phyloP scores from a whole-genome alignment of 2,888 invertebrate species.

The Dermolepida albohirtum region DNA sequence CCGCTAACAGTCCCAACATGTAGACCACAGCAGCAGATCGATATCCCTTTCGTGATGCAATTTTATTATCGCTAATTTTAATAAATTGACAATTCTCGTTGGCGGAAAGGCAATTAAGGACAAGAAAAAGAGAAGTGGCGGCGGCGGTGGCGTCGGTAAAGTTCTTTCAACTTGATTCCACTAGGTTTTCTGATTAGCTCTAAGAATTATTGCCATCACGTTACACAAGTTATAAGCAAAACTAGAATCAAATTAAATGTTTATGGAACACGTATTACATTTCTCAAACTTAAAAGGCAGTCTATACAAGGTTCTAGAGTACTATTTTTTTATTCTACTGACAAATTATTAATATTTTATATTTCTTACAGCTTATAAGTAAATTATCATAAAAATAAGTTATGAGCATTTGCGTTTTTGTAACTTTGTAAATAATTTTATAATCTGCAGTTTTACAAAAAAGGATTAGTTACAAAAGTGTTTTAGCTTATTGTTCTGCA shows the following conservation, averaged over 20 bases:
- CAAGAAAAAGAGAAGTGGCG: constrained; percentile 14
- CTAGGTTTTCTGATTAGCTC: constrained; percentile 20
- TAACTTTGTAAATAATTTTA: too few relatives aligned
- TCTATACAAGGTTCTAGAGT: too few relatives aligned
- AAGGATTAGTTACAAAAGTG: too few relatives aligned
- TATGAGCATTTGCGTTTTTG: too few relatives aligned
- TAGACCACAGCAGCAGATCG: constrained; percentile 27
- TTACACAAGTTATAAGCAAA: not conserved
- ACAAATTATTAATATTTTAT: too few relatives aligned
- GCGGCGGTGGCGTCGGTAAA: not conserved
- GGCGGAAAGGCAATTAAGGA: constrained; percentile 30
- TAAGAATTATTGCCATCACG: constrained; percentile 15
- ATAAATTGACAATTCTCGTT: constrained; percentile 37
- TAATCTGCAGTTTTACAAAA: too few relatives aligned
- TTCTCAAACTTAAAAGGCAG: too few relatives aligned
- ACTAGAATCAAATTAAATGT: not conserved
- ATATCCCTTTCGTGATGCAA: constrained; percentile 35
- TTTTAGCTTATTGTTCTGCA: too few relatives aligned
- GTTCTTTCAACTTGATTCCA: constrained; percentile 23
- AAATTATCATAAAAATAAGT: too few relatives aligned
- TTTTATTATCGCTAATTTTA: constrained; percentile 34
- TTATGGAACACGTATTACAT: not conserved
- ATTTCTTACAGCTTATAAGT: too few relatives aligned
- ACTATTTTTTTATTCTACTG: too few relatives aligned
- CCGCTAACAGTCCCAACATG: constrained; percentile 15